A percentile compares a stretch with the other conserved stretches of the same genome.
Evolutionary conservation across 2,888 invertebrate species (phyloP).

Genomic region (Lepidonotus clava): DNA sequence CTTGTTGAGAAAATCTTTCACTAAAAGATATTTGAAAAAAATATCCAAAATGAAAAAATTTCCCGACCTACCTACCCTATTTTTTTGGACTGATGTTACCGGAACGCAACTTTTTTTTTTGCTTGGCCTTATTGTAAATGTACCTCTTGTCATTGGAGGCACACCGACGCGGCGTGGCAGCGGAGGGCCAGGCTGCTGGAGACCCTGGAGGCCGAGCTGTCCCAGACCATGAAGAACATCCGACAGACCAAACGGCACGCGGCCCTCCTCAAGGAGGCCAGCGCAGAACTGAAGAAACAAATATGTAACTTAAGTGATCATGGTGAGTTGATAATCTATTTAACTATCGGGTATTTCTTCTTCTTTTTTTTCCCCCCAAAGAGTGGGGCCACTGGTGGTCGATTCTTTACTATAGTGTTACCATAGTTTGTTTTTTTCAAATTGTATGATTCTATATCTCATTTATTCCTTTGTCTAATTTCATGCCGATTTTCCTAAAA

Average conservation of each 20-base stretch:
- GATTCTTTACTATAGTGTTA: too few species aligned
- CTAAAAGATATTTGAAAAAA: background rate
- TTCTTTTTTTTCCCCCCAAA: too few species aligned
- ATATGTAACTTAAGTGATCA: background rate
- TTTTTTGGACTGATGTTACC: too few species aligned
- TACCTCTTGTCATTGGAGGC: background rate
- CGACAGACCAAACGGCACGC: background rate
- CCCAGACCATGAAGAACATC: slow-evolving; percentile 17
- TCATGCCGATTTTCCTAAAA: too few species aligned
- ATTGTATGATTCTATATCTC: too few species aligned
- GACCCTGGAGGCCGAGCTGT: slow-evolving; percentile 12
- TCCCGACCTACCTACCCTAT: too few species aligned
- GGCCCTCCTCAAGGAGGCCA: background rate
- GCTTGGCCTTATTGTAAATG: background rate
- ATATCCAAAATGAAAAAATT: background rate
- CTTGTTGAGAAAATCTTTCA: too few species aligned
- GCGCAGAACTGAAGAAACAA: background rate
- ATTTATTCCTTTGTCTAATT: too few species aligned
- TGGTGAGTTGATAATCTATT: background rate
- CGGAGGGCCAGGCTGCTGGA: background rate
- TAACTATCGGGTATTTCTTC: too few species aligned
- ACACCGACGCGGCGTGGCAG: slow-evolving; percentile 7
- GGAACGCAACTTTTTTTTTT: too few species aligned
- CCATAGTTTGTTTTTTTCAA: too few species aligned
- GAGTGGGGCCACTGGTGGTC: too few species aligned